Base-by-base conservation (phyloP, 2,888 invertebrate species). In the Tetrapedia diversipes region DNA sequence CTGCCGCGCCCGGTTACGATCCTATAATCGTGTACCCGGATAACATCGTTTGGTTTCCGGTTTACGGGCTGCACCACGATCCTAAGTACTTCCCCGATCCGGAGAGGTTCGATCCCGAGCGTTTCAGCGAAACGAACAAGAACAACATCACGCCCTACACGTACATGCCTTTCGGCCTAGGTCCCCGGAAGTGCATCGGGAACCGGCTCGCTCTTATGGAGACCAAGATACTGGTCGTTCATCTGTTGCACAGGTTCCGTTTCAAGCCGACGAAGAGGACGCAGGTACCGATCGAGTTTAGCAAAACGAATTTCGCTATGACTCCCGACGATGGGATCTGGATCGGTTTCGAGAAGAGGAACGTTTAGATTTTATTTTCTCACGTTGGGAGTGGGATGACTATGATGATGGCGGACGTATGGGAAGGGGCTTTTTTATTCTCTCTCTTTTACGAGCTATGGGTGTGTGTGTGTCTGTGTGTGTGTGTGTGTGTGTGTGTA, bases 181-280 rank as follows among this genome's bases (percentile, higher is more conserved):
- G 89, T 0, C 89, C 88, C 1, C 83, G 89, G 37, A 86, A 85
- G 41, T 89, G 89, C 22, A 86, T 88, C 19, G 89, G 87, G 0
- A 81, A 88, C 75, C 82, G 88, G 0, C 89, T 89, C 54, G 89
- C 84, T 4, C 27, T 88, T 7, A 89, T 89, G 87, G 87, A 88
- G 60, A 81, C 82, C 0, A 89, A 89, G 64, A 65, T 87, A 14
- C n/a, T 88, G n/a, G 29, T 88, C 6, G 72, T 77, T 14, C 63
- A 84, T 63, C 76, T 88, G 10, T 27, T 88, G n/a, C 78, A 67
- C 1, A 83, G 70, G 37, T 87, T 87, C 34, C 11, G 32, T 0
- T 16, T 88, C 2, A 81, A 79, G 4, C 92, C 90, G 34, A 90
- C 90, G 11, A 86, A 88, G 3, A 92, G 91, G 77, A 93, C 93